Percentiles rank a stretch among this genome's conserved stretches.
These are phyloP conservation scores for Isoperla grammatica DNA, from an alignment of 2,888 invertebrate genomes.

Conservation along the genomic window DNA sequence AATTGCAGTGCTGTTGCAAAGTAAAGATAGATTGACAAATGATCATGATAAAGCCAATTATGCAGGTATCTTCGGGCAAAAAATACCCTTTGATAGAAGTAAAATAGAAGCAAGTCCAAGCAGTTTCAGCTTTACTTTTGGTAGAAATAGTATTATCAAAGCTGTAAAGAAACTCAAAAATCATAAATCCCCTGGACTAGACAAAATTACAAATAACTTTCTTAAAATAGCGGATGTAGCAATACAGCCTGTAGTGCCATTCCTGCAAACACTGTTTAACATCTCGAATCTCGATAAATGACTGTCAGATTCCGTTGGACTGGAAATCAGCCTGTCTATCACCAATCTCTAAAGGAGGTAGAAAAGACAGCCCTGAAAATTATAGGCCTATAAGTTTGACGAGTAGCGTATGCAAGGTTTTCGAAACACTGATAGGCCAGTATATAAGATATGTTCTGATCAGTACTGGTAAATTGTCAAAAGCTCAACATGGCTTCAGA, in stretches of 20 bases:
- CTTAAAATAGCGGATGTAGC: background rate
- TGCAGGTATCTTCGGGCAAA: conserved; percentile 16
- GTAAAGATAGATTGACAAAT: background rate
- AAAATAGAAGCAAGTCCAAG: conserved; percentile 45
- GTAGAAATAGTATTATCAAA: conserved; percentile 34
- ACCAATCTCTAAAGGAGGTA: conserved; percentile 10
- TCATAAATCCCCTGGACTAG: background rate
- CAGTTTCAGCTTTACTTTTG: conserved; percentile 39
- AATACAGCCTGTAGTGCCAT: background rate
- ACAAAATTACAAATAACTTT: background rate
- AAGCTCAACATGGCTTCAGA: background rate
- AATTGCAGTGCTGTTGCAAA: background rate
- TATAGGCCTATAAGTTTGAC: too few relatives aligned
- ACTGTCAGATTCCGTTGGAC: background rate
- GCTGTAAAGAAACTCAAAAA: conserved; percentile 39
- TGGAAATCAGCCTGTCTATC: conserved; percentile 6
- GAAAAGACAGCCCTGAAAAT: too few relatives aligned
- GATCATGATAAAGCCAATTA: background rate
- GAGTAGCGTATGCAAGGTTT: background rate
- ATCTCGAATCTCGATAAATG: background rate
- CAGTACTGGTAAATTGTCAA: background rate
- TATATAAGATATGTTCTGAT: background rate
- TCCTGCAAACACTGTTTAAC: too few relatives aligned
- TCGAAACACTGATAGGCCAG: background rate
- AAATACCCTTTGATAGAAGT: conserved; percentile 40